Base-by-base conservation (phyloP, 2,113 vertebrate genomes). In the Chunga burmeisteri region DNA sequence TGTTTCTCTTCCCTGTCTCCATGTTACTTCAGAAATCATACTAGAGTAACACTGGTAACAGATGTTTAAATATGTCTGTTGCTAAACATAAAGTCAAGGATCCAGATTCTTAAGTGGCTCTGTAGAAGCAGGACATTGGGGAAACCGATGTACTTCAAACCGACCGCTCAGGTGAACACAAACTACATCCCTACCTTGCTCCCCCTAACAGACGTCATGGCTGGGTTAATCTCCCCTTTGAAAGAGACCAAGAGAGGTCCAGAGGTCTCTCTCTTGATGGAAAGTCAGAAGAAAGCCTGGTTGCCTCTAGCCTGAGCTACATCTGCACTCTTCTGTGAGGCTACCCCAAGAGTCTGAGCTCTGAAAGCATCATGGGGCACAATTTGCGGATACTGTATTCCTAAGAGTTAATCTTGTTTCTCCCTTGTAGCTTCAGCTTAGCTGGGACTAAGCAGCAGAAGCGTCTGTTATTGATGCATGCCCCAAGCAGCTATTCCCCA, bases 401-500 rank as follows among this genome's bases (percentile, higher is more conserved):
- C 32, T 27, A 16, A 36, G 32, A 84, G 13, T 18, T 63, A 63
- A 49, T n/a, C n/a, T n/a, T n/a, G 27, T 40, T 81, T 86, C 49
- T 72, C 49, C n/a, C 25, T 38, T 22, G 36, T 4, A 92, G 25
- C 47, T 65, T 68, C 52, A 68, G 36, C 14, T 78, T 20, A 56
- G 36, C 44, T 77, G 38, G 26, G 59, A 42, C 40, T 40, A 47
- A n/a, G 30, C 7, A 20, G 40, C 38, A 87, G 73, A 89, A 85
- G 34, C 4, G 1, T 36, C 23, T 22, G 13, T 34, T 59, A 52
- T 1, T 38, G 44, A 81, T 21, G 32, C 32, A 55, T 0, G 14
- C 11, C 21, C 27, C 0, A 0, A 68, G 52, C 1, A 1, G 46
- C 6, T 30, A 23, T 16, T 25, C 32, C 21, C 78, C 44, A 38